Percentiles rank a stretch among this genome's conserved stretches.
Evolutionary conservation across 2,113 vertebrate species (phyloP).

Genomic region (Balaenoptera acutorostrata): DNA sequence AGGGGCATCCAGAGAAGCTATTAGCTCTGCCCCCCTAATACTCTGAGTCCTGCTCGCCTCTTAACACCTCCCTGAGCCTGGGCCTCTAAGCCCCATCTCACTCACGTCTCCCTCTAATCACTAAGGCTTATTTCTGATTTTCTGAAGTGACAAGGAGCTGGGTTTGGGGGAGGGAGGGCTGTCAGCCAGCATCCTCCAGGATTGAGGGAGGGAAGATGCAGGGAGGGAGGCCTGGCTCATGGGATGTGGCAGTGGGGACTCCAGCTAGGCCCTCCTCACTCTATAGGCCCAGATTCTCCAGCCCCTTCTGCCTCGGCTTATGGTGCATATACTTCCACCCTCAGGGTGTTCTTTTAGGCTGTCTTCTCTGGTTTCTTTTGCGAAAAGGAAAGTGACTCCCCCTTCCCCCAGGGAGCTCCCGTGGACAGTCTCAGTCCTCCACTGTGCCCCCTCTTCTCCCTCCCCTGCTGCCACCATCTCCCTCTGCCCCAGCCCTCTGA

Average conservation of each 20-base stretch:
- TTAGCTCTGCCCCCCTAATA: slow-evolving; percentile 74
- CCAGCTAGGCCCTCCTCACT: not conserved
- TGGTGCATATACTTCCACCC: not conserved
- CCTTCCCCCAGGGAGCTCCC: not conserved
- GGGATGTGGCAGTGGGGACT: not conserved
- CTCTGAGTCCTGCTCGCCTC: slow-evolving; percentile 66
- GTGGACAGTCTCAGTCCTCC: not conserved
- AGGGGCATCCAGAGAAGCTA: slow-evolving; percentile 54
- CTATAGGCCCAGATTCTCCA: not conserved
- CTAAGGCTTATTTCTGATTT: slow-evolving; percentile 78
- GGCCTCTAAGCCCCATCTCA: slow-evolving; percentile 75
- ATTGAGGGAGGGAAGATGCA: slow-evolving; percentile 8
- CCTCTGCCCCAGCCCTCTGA: not conserved
- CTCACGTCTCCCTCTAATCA: slow-evolving; percentile 71
- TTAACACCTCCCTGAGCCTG: slow-evolving; percentile 83
- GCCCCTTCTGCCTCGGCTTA: not conserved
- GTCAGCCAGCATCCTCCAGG: slow-evolving; percentile 65
- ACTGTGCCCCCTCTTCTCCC: not conserved
- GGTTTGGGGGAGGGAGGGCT: slow-evolving; percentile 59
- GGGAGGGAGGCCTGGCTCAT: slow-evolving; percentile 21
- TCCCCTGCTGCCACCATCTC: not conserved
- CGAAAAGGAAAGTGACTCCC: not conserved
- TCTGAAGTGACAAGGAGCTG: slow-evolving; percentile 75
- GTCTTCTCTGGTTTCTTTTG: not conserved
- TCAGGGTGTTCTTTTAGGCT: not conserved